A percentile compares a stretch with the other conserved stretches of the same genome.
Evolutionary conservation across 2,113 vertebrate species (phyloP).

Genomic region (Coptodon bakossiorum): DNA sequence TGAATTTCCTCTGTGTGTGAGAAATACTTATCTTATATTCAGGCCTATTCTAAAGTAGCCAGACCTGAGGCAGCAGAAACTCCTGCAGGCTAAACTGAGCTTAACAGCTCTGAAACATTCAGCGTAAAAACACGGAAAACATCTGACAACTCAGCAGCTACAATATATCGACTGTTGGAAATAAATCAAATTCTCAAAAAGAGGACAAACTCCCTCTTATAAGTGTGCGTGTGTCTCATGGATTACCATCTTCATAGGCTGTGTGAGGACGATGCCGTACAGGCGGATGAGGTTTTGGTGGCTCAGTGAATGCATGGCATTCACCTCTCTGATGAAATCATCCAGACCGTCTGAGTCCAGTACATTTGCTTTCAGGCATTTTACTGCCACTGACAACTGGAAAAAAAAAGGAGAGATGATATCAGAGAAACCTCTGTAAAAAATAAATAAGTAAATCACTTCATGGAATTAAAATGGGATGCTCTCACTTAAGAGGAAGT

Average conservation of each 20-base stretch:
- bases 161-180: not conserved
- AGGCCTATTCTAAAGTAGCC: not conserved
- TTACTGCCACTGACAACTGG: slow-evolving; percentile 93
- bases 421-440: not conserved
- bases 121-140: not conserved
- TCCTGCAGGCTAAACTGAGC: not conserved
- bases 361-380: slow-evolving; percentile 91
- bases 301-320: slow-evolving; percentile 95
- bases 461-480: not conserved
- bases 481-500: not conserved
- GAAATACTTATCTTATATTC: not conserved
- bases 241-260: slow-evolving; percentile 98
- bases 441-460: not conserved
- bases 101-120: not conserved
- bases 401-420: not conserved
- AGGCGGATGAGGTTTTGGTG: slow-evolving; percentile 95
- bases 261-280: slow-evolving; percentile 91
- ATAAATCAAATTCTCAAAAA: not conserved
- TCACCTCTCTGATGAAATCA: slow-evolving; percentile 95
- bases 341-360: slow-evolving; percentile 90
- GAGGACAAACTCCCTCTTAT: not conserved
- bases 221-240: not conserved
- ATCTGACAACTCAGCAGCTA: not conserved
- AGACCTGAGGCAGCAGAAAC: not conserved
- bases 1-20: not conserved